A percentile compares a stretch with the other conserved stretches of the same genome.
phyloP scores from a whole-genome alignment of 2,113 vertebrate species.

The Prietella phreatophila region DNA sequence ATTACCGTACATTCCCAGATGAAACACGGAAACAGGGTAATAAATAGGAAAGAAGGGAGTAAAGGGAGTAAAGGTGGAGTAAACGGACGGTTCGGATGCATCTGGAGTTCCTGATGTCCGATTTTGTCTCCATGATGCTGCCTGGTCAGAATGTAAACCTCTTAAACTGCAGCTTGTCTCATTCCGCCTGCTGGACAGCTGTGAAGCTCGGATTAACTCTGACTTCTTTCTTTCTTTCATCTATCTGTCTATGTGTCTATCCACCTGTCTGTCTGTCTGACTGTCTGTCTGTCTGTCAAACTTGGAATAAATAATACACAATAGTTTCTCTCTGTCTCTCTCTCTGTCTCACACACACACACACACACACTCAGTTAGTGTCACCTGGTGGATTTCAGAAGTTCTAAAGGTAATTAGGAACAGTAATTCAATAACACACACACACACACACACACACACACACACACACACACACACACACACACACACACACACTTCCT shows the following conservation, averaged over 20 bases:
- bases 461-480: not conserved
- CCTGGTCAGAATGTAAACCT: slow-evolving; percentile 66
- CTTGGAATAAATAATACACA: slow-evolving; percentile 33
- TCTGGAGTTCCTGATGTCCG: not conserved
- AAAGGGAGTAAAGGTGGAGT: not conserved
- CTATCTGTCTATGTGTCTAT: not conserved
- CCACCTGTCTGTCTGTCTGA: not conserved
- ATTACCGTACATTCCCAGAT: slow-evolving; percentile 58
- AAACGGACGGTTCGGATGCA: not conserved
- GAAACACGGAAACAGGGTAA: slow-evolving; percentile 2
- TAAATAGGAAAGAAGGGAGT: not conserved
- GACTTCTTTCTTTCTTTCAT: slow-evolving; percentile 57
- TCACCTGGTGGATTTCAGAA: not conserved
- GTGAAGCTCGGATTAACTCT: slow-evolving; percentile 70
- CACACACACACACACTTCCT: not conserved
- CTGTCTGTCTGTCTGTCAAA: slow-evolving; percentile 37
- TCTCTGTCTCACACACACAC: not conserved
- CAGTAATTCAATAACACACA: slow-evolving; percentile 11
- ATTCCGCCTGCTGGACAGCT: slow-evolving; percentile 71
- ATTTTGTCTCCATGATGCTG: slow-evolving; percentile 51
- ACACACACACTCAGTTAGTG: not conserved
- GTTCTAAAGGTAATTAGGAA: not conserved
- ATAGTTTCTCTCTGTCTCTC: not conserved
- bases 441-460: not conserved
- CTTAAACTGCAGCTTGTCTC: slow-evolving; percentile 51